Evolutionary conservation across 1,140 invertebrate species (phyloP).

Genomic region (Cyrtorhinus lividipennis): DNA sequence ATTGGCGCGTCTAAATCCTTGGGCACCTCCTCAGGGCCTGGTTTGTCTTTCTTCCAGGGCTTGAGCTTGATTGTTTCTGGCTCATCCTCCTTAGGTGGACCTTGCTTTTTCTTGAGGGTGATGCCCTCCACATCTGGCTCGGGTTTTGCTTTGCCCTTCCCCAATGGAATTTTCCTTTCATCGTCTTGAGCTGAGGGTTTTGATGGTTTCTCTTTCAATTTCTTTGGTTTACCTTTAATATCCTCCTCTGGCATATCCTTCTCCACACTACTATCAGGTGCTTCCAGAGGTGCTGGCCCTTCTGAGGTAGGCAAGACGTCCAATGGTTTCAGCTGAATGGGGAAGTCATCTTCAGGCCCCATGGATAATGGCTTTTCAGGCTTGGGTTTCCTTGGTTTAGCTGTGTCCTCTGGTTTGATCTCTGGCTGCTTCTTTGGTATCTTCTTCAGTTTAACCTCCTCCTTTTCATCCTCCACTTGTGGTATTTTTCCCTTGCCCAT

Average conservation of each 20-base stretch:
- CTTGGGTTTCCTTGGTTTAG: conserved; percentile 25
- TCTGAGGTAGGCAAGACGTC: conserved; percentile 25
- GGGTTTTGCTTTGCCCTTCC: conserved; percentile 29
- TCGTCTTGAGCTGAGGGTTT: conserved; percentile 25
- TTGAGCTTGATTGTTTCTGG: conserved; percentile 25
- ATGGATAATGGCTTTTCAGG: conserved; percentile 26
- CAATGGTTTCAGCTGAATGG: conserved; percentile 24
- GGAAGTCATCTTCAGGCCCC: conserved; percentile 24
- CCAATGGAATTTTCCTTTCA: conserved; percentile 31
- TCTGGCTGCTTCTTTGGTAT: conserved; percentile 18
- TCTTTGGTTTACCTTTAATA: conserved; percentile 26
- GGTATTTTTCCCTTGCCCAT: conserved; percentile 27
- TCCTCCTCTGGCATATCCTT: conserved; percentile 22
- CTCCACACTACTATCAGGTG: conserved; percentile 21
- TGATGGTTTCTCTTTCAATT: conserved; percentile 21
- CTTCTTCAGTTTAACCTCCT: conserved; percentile 24
- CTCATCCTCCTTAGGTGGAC: conserved; percentile 26
- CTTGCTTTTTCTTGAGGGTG: conserved; percentile 32
- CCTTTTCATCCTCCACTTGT: conserved; percentile 22
- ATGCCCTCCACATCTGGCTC: conserved; percentile 30
- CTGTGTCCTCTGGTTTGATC: conserved; percentile 22
- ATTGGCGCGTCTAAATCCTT: conserved; percentile 16
- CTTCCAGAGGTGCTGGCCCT: conserved; percentile 20
- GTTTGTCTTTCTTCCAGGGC: conserved; percentile 24
- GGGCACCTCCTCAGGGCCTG: conserved; percentile 26